These are phyloP conservation scores for Aphaenogaster ashmeadi DNA, from an alignment of 1,140 invertebrate genomes.

Conservation along the genomic window DNA sequence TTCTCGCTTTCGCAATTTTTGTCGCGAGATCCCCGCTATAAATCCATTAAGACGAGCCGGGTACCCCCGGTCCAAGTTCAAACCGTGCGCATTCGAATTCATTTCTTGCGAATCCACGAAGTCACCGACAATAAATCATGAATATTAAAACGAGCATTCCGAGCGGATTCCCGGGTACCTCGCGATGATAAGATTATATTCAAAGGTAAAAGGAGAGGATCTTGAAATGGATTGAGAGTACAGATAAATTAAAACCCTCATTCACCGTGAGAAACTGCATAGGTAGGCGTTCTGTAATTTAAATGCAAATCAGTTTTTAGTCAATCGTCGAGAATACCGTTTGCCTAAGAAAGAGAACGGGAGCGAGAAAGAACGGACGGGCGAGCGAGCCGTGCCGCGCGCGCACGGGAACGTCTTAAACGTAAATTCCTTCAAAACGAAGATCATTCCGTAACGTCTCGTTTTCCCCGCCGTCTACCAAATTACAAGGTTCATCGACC, in stretches of 20 bases:
- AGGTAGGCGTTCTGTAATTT: slow-evolving; percentile 76
- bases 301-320: slow-evolving; percentile 79
- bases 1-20: slow-evolving; percentile 24
- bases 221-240: slow-evolving; percentile 68
- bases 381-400: slow-evolving; percentile 7
- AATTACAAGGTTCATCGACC: slow-evolving; percentile 61
- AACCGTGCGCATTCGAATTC: slow-evolving; percentile 62
- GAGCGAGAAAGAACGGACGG: neutral
- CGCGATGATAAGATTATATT: slow-evolving; percentile 76
- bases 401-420: slow-evolving; percentile 36
- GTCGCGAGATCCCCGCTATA: slow-evolving; percentile 42
- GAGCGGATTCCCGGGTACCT: slow-evolving; percentile 62
- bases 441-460: slow-evolving; percentile 55
- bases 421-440: slow-evolving; percentile 68
- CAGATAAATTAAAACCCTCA: slow-evolving; percentile 75
- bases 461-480: slow-evolving; percentile 45
- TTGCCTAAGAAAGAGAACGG: slow-evolving; percentile 68
- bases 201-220: slow-evolving; percentile 72
- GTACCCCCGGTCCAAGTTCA: slow-evolving; percentile 31
- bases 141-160: slow-evolving; percentile 72
- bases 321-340: slow-evolving; percentile 71
- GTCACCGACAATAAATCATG: slow-evolving; percentile 77
- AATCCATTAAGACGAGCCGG: slow-evolving; percentile 49
- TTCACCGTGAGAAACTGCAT: slow-evolving; percentile 67
- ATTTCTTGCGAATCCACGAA: slow-evolving; percentile 63